Conservation (phyloP, 2,888 invertebrate genomes). For the Lissocephala sabroskyi region DNA sequence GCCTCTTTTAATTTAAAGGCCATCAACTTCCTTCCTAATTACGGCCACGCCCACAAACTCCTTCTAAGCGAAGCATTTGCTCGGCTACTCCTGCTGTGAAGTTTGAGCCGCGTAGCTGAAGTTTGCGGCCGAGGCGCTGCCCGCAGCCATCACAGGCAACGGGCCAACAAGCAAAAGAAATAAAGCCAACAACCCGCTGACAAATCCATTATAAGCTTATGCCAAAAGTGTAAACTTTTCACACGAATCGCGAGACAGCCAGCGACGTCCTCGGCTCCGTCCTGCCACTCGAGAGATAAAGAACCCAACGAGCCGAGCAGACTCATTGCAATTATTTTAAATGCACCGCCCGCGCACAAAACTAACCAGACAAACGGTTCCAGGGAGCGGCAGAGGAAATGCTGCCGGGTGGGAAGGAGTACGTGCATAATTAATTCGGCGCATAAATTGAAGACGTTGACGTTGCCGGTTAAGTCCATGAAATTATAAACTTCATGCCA, state of each 20-base stretch:
- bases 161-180: too few relatives aligned
- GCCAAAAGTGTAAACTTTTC: constrained; percentile 58
- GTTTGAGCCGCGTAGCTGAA: too few relatives aligned
- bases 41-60: too few relatives aligned
- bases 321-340: constrained; percentile 56
- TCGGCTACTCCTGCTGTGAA: too few relatives aligned
- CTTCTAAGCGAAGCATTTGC: too few relatives aligned
- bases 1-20: too few relatives aligned
- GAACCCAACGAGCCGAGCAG: constrained; percentile 24
- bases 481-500: constrained; percentile 62
- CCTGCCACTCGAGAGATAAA: too few relatives aligned
- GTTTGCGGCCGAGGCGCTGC: not conserved
- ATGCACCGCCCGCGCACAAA: constrained; percentile 51
- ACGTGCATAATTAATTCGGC: constrained; percentile 64
- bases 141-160: too few relatives aligned
- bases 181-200: constrained; percentile 40
- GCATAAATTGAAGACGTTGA: constrained; percentile 58
- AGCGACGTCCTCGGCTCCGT: too few relatives aligned
- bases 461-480: constrained; percentile 37
- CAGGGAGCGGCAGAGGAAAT: not conserved
- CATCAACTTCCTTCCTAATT: too few relatives aligned
- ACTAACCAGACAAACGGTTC: constrained; percentile 42
- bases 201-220: constrained; percentile 62
- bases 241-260: constrained; percentile 48
- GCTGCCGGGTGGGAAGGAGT: constrained; percentile 24